These are phyloP conservation scores for Eupithecia pulchellata DNA, from an alignment of 2,888 invertebrate species.

Conservation along the genomic window DNA sequence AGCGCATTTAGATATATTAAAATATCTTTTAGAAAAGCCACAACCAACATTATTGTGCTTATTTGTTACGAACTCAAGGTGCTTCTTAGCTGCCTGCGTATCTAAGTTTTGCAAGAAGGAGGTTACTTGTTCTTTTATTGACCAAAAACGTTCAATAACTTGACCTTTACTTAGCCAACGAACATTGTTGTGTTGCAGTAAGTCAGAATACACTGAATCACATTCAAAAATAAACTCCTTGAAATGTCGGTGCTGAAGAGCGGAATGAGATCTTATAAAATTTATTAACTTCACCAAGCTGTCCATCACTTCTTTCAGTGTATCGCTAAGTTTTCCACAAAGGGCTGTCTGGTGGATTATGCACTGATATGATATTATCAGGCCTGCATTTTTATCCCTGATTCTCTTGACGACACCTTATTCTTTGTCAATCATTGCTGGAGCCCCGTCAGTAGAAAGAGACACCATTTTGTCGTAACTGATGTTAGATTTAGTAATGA, in stretches of 20 bases:
- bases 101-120: constrained; percentile 1
- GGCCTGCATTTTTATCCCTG: no score
- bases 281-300: background rate
- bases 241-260: constrained; percentile 45
- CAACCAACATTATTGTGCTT: background rate
- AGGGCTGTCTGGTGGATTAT: constrained; percentile 22
- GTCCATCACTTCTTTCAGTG: constrained; percentile 24
- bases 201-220: constrained; percentile 51
- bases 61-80: background rate
- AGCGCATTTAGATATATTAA: constrained; percentile 40
- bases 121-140: constrained; percentile 39
- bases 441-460: no score
- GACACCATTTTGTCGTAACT: no score
- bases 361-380: background rate
- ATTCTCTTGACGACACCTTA: no score
- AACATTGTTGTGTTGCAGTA: constrained; percentile 40
- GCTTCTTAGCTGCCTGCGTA: background rate
- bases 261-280: constrained; percentile 17
- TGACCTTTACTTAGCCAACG: constrained; percentile 40
- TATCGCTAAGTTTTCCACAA: constrained; percentile 24
- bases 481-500: no score
- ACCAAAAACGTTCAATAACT: constrained; percentile 40
- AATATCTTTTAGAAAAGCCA: constrained; percentile 41
- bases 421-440: no score
- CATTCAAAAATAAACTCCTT: constrained; percentile 39